Percentiles rank a stretch among this genome's conserved stretches.
These are phyloP conservation scores for Resseliella maxima DNA, from an alignment of 2,888 invertebrate genomes.

Conservation along the genomic window DNA sequence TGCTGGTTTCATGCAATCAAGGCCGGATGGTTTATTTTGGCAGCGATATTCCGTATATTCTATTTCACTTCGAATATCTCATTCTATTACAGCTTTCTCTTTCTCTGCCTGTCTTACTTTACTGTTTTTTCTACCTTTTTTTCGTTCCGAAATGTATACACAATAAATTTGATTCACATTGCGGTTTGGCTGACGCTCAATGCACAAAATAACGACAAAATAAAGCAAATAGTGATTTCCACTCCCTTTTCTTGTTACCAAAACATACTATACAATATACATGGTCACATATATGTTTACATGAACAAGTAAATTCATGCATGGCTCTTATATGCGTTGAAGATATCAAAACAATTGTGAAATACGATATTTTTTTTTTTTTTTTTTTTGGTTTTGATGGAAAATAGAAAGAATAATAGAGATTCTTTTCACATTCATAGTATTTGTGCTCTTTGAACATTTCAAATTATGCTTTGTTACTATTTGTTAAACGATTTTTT, in stretches of 20 bases:
- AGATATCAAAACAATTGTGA: too few species aligned
- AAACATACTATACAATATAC: not conserved
- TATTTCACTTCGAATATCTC: too few species aligned
- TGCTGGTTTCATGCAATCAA: not conserved
- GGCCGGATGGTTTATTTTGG: not conserved
- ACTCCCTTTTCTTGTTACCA: not conserved
- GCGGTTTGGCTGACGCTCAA: not conserved
- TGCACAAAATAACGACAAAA: not conserved
- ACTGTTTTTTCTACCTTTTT: not conserved
- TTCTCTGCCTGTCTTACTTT: not conserved
- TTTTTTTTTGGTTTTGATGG: too few species aligned
- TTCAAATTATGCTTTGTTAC: too few species aligned
- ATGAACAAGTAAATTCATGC: too few species aligned
- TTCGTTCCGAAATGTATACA: not conserved
- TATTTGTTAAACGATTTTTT: too few species aligned
- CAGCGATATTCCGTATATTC: too few species aligned
- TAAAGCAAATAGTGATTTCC: not conserved
- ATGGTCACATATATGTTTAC: not conserved
- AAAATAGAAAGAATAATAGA: too few species aligned
- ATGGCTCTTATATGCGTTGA: too few species aligned
- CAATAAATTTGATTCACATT: not conserved
- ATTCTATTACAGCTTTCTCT: not conserved
- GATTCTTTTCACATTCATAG: too few species aligned
- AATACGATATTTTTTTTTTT: too few species aligned
- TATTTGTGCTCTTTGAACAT: too few species aligned